Percentiles rank a stretch among this genome's conserved stretches.
phyloP scores from a whole-genome alignment of 2,113 vertebrate genomes.

The Lagenorhynchus albirostris region DNA sequence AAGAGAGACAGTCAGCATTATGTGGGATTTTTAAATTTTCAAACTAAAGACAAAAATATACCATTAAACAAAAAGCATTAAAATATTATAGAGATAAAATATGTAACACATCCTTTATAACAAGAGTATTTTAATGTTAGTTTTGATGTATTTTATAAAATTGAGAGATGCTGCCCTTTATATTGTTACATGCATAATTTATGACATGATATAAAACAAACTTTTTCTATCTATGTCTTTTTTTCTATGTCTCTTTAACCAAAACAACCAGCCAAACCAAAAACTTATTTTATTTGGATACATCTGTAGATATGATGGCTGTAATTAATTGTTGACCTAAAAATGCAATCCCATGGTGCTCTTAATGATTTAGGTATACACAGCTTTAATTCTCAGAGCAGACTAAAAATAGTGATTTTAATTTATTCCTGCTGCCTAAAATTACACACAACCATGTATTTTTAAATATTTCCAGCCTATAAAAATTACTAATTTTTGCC shows the following conservation, averaged over 20 bases:
- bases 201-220: conserved; percentile 50
- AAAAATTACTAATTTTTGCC: conserved; percentile 94
- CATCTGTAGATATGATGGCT: conserved; percentile 80
- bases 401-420: conserved; percentile 89
- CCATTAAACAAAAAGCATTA: conserved; percentile 52
- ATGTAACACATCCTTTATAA: neutral
- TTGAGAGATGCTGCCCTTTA: conserved; percentile 1
- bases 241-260: conserved; percentile 61
- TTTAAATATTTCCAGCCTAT: conserved; percentile 92
- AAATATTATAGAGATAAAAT: neutral
- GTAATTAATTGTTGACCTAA: conserved; percentile 84
- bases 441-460: conserved; percentile 92
- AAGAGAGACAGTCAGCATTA: neutral
- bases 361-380: conserved; percentile 85
- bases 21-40: conserved; percentile 5
- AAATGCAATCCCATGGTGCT: conserved; percentile 80
- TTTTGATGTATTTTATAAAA: conserved; percentile 42
- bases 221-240: conserved; percentile 52
- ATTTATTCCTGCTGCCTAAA: conserved; percentile 91
- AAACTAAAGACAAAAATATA: conserved; percentile 49
- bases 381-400: conserved; percentile 81
- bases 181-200: neutral
- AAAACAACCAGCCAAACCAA: conserved; percentile 74
- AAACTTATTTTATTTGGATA: conserved; percentile 76
- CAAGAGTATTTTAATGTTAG: conserved; percentile 46